Percentiles rank a stretch among this genome's conserved stretches.
These are phyloP conservation scores for Sebastiscus albofasciatus DNA, from an alignment of 2,797 vertebrate genomes.

Conservation along the genomic window DNA sequence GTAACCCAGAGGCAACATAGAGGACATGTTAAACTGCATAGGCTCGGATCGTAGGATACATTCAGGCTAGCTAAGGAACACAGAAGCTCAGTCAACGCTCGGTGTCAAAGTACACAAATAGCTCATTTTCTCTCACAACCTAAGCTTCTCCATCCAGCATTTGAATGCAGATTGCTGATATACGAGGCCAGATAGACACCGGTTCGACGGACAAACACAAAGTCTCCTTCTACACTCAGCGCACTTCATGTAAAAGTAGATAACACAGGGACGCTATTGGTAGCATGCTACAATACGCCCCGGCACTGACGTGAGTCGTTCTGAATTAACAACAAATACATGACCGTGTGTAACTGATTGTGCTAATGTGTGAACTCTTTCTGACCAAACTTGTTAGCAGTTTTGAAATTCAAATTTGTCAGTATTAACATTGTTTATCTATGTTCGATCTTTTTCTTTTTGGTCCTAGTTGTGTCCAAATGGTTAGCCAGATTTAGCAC, in stretches of 20 bases:
- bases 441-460: slow-evolving; percentile 83
- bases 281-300: slow-evolving; percentile 84
- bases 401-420: slow-evolving; percentile 89
- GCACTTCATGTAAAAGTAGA: slow-evolving; percentile 77
- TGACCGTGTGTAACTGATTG: slow-evolving; percentile 90
- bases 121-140: slow-evolving; percentile 43
- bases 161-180: slow-evolving; percentile 77
- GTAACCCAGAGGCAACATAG: slow-evolving; percentile 79
- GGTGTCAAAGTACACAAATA: slow-evolving; percentile 49
- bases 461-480: slow-evolving; percentile 89
- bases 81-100: slow-evolving; percentile 42
- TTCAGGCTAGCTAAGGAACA: slow-evolving; percentile 45
- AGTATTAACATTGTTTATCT: slow-evolving; percentile 90
- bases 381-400: slow-evolving; percentile 90
- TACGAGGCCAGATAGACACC: slow-evolving; percentile 59
- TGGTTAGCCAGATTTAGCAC: slow-evolving; percentile 90
- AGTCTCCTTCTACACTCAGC: slow-evolving; percentile 71
- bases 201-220: slow-evolving; percentile 66
- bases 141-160: slow-evolving; percentile 65
- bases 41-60: slow-evolving; percentile 74
- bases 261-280: slow-evolving; percentile 64
- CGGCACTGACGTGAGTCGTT: slow-evolving; percentile 88
- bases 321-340: slow-evolving; percentile 83
- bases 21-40: slow-evolving; percentile 73
- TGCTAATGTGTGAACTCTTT: slow-evolving; percentile 93